Conservation (phyloP, 2,113 vertebrate genomes). For the Rattus norvegicus region GRCr8 NC_086030.1:17309501-17310000, state of each 20-base stretch:
- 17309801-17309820: not conserved
- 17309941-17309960: not conserved
- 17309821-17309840: not conserved
- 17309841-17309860: not conserved
- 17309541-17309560: not conserved
- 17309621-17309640: not conserved
- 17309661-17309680: not conserved
- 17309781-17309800: not conserved
- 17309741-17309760: fast-evolving
- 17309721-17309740: fast-evolving
- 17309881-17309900: not conserved
- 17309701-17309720: fast-evolving
- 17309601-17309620: not conserved
- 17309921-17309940: not conserved
- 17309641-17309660: not conserved
- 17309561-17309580: not conserved
- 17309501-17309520: not conserved
- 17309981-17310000: not conserved
- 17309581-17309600: not conserved
- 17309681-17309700: not conserved
- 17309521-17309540: slow-evolving; percentile 41
- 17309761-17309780: not conserved
- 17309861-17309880: not conserved
- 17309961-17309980: not conserved
- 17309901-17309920: not conserved